A percentile compares a stretch with the other conserved stretches of the same genome.
Conservation (phyloP, 2,888 invertebrate genomes). For the Ctena decussata region DNA sequence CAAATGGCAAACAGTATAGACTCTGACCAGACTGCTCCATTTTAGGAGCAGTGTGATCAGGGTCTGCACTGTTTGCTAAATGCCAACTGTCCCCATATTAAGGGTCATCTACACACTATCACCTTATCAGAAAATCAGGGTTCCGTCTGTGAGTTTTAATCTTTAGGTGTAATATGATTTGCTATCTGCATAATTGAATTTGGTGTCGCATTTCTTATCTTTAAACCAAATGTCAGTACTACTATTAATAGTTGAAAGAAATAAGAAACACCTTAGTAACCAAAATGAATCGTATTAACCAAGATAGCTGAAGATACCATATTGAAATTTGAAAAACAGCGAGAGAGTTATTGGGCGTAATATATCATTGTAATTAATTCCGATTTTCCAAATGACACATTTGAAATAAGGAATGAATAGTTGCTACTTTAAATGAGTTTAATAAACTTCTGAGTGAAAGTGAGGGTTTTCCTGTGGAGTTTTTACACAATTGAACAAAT, state of each 20-base stretch:
- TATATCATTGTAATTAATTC: conserved; percentile 60
- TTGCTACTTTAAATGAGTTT: conserved; percentile 23
- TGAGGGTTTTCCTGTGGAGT: background rate
- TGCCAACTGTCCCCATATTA: background rate
- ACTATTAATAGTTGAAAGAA: conserved; percentile 14
- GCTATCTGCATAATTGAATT: conserved; percentile 66
- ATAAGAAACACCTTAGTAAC: conserved; percentile 5
- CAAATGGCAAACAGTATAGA: too few relatives aligned
- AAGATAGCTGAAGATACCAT: background rate
- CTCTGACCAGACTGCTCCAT: too few relatives aligned
- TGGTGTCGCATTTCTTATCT: conserved; percentile 64
- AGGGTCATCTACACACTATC: background rate
- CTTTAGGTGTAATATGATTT: conserved; percentile 19
- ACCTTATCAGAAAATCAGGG: background rate
- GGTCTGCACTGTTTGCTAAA: too few relatives aligned
- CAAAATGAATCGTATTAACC: background rate
- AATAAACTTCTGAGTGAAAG: conserved; percentile 8
- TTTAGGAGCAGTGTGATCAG: too few relatives aligned
- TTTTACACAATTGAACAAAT: conserved; percentile 68
- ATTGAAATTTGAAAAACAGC: conserved; percentile 14
- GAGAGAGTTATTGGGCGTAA: conserved; percentile 1
- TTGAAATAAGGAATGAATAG: conserved; percentile 12
- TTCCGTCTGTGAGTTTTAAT: conserved; percentile 9
- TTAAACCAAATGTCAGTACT: conserved; percentile 39
- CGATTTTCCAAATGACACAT: conserved; percentile 30